These are phyloP conservation scores for Platycheirus albimanus DNA, from an alignment of 2,888 invertebrate genomes.

Conservation along the genomic window DNA sequence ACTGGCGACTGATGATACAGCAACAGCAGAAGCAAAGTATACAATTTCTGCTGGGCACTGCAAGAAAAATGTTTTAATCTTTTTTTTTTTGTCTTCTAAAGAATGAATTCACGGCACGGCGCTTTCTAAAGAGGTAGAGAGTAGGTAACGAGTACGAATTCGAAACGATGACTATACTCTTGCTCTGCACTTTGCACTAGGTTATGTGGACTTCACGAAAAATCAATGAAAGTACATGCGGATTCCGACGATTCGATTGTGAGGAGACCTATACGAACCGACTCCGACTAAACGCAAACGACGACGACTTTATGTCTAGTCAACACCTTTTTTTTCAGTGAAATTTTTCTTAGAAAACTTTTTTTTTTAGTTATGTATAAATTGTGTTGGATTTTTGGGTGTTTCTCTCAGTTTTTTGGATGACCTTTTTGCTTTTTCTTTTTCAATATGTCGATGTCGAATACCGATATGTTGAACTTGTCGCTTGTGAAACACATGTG, in stretches of 20 bases:
- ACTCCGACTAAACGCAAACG: not conserved
- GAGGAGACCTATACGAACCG: not conserved
- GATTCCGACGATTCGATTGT: too few species aligned
- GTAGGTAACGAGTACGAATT: too few species aligned
- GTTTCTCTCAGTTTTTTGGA: constrained; percentile 28
- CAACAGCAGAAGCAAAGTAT: too few species aligned
- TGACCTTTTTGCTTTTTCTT: constrained; percentile 18
- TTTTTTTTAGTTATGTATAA: constrained; percentile 32
- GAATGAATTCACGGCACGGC: constrained; percentile 41
- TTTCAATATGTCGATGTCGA: too few species aligned
- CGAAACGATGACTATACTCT: too few species aligned
- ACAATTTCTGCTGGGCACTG: constrained; percentile 21
- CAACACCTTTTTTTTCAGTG: constrained; percentile 44
- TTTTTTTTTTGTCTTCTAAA: constrained; percentile 10
- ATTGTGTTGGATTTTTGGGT: too few species aligned
- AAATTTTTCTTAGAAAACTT: constrained; percentile 45
- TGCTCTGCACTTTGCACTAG: not conserved
- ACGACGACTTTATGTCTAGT: constrained; percentile 45
- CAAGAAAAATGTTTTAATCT: constrained; percentile 20
- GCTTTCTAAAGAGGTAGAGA: constrained; percentile 39
- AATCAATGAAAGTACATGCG: constrained; percentile 62
- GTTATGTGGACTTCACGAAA: constrained; percentile 42
- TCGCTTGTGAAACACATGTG: constrained; percentile 48
- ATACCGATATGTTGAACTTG: not conserved
- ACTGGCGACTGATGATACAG: constrained; percentile 38